phyloP scores from a whole-genome alignment of 1,140 invertebrate genomes.

The Drosophila guanche region DNA sequence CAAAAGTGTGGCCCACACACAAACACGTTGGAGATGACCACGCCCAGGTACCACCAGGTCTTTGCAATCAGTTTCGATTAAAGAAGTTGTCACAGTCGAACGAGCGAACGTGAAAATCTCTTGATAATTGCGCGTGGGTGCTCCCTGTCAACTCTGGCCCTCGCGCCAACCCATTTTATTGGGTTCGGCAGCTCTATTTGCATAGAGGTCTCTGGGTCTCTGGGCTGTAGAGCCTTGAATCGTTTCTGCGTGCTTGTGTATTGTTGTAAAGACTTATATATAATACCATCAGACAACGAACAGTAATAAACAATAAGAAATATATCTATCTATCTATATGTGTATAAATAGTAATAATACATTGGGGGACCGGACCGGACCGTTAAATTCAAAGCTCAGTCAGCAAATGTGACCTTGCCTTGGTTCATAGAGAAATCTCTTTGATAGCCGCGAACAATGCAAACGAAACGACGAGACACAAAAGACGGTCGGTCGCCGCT shows the following conservation, averaged over 20 bases:
- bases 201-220: conserved; percentile 40
- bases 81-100: conserved; percentile 73
- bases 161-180: conserved; percentile 55
- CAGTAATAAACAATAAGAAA: conserved; percentile 21
- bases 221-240: conserved; percentile 58
- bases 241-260: conserved; percentile 44
- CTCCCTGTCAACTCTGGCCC: neutral
- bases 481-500: neutral
- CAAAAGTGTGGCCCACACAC: conserved; percentile 48
- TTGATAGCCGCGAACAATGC: conserved; percentile 51
- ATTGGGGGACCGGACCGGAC: conserved; percentile 6
- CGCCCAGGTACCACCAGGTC: conserved; percentile 46
- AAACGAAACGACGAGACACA: conserved; percentile 7
- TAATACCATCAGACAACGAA: conserved; percentile 22
- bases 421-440: conserved; percentile 47
- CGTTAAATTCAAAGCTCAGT: conserved; percentile 26
- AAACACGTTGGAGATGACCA: conserved; percentile 24
- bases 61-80: conserved; percentile 65
- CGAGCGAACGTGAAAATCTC: conserved; percentile 46
- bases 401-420: conserved; percentile 59
- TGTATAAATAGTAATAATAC: no score
- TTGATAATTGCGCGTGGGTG: conserved; percentile 75
- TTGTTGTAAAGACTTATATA: conserved; percentile 72
- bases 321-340: conserved; percentile 5
- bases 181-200: conserved; percentile 62